Conservation (phyloP, 2,888 invertebrate genomes). For the Nezara viridula region DNA sequence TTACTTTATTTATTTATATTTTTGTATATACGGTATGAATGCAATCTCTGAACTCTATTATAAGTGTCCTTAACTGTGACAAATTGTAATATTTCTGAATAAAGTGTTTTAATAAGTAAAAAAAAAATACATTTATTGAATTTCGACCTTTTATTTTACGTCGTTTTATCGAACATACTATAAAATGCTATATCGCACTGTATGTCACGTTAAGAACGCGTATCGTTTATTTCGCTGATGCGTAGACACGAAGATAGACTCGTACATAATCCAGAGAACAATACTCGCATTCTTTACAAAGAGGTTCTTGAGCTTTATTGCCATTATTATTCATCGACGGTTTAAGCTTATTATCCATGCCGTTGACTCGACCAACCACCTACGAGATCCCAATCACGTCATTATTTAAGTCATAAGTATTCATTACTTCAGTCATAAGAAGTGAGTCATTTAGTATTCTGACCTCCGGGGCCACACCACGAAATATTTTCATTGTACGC, state of each 20-base stretch:
- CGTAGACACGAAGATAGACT: not conserved
- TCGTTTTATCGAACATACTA: no score
- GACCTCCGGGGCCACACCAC: not conserved
- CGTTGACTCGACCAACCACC: not conserved
- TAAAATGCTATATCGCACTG: not conserved
- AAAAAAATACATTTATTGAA: no score
- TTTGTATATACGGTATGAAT: no score
- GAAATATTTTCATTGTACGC: not conserved
- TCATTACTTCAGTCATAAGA: not conserved
- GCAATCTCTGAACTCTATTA: no score
- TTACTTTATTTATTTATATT: no score
- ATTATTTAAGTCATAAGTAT: not conserved
- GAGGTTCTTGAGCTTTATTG: not conserved
- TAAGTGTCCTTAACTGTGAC: no score
- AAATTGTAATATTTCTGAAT: no score
- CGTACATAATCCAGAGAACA: not conserved
- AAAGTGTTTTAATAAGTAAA: no score
- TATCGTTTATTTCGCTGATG: not conserved
- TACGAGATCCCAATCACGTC: not conserved
- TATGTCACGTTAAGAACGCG: not conserved
- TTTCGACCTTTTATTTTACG: no score
- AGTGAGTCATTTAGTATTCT: not conserved
- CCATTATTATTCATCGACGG: not conserved
- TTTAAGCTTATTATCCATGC: not conserved
- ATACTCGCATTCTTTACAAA: not conserved